Evolutionary conservation across 1,140 invertebrate species (phyloP), one percentile per base, ranked within the genome.

Genomic region (Neelides sp.): DNA sequence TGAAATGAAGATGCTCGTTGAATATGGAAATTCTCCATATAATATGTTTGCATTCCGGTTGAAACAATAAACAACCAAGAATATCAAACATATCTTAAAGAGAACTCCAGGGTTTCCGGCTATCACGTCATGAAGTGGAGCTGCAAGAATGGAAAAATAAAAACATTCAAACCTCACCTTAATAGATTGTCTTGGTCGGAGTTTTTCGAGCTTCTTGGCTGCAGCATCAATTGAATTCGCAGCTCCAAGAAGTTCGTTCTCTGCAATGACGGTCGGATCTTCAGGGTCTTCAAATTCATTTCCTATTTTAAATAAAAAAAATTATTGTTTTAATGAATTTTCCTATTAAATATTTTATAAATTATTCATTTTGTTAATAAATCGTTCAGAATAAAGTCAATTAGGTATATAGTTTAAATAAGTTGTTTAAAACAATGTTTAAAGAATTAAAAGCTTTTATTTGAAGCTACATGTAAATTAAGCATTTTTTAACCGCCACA

Each of bases 21-120:
- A n/a, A n/a, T n/a, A n/a, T n/a, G n/a, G n/a, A n/a, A n/a, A n/a
- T n/a, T n/a, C n/a, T n/a, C n/a, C n/a, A n/a, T n/a, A n/a, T 71
- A 88, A 94, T 93, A 96, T 94, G 91, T 95, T 89, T 92, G 90
- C 92, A 88, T 92, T 85, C 86, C 83, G 90, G 91, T 90, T 88
- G 88, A 83, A 76, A 70, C 66, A 64, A 68, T 62, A 61, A 68
- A 66, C 88, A 93, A 95, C 90, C 91, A 95, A 96, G 90, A 95
- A 95, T 95, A 95, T 94, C 91, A 96, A 96, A 96, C 91, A 96
- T 96, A 96, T 96, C 91, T 93, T 69, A 85, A 76, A 77, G 83
- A n/a, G n/a, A 69, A 70, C n/a, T n/a, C n/a, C n/a, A n/a, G n/a
- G n/a, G n/a, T n/a, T n/a, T n/a, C n/a, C n/a, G n/a, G n/a, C n/a